Conservation (phyloP, 2,797 vertebrate species). For the Podarcis lilfordi region DNA sequence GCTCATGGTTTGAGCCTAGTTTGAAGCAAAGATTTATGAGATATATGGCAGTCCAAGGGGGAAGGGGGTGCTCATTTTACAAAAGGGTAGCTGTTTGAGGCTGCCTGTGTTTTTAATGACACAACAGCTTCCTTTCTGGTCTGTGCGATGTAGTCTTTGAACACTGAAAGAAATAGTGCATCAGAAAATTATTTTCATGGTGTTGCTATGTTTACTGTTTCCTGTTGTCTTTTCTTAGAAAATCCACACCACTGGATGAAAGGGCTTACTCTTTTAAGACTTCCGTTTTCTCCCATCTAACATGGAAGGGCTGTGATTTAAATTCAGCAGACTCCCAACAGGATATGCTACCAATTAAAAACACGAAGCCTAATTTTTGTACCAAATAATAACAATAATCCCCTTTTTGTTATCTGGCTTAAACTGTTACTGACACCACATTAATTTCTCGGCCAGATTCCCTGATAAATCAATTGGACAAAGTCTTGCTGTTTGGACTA, state of each 20-base stretch:
- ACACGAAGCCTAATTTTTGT: conserved; percentile 79
- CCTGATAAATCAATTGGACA: conserved; percentile 75
- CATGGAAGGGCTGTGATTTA: conserved; percentile 77
- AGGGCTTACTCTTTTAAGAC: conserved; percentile 70
- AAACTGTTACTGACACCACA: conserved; percentile 72
- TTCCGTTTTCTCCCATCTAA: conserved; percentile 69
- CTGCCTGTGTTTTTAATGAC: conserved; percentile 71
- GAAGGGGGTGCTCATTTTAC: conserved; percentile 63
- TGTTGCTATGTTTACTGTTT: conserved; percentile 81
- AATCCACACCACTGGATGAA: conserved; percentile 74
- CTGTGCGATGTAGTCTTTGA: conserved; percentile 75
- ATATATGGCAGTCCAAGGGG: conserved; percentile 33
- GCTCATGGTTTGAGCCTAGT: conserved; percentile 72
- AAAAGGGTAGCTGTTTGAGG: conserved; percentile 71
- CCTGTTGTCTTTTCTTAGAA: conserved; percentile 83
- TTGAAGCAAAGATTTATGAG: conserved; percentile 81
- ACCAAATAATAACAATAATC: conserved; percentile 76
- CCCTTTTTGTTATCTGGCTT: conserved; percentile 75
- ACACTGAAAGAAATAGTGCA: conserved; percentile 76
- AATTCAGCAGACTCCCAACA: conserved; percentile 70
- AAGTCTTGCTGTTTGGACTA: conserved; percentile 71
- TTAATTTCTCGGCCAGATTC: conserved; percentile 73
- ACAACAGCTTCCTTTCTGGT: conserved; percentile 80
- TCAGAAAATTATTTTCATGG: conserved; percentile 78
- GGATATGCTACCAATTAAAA: conserved; percentile 83